Evolutionary conservation across 2,113 vertebrate genomes (phyloP).

Genomic region (Pelvicachromis taeniatus): DNA sequence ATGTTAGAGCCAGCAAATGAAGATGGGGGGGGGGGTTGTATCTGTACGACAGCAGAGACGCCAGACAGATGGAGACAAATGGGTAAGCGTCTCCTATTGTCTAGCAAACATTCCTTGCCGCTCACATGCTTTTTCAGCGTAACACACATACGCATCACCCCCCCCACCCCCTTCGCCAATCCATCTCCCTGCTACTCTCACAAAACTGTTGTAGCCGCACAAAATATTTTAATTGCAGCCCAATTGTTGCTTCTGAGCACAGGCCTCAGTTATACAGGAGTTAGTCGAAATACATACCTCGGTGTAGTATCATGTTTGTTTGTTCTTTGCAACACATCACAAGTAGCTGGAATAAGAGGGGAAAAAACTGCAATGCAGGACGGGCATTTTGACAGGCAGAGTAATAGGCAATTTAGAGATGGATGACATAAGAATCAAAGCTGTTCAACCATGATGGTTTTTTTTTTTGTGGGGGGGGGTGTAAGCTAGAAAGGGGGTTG

Average conservation of each 20-base stretch:
- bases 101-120: neutral
- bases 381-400: conserved; percentile 40
- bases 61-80: conserved; percentile 60
- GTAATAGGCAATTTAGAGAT: conserved; percentile 51
- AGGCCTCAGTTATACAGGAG: neutral
- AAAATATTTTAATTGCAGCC: neutral
- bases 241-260: neutral
- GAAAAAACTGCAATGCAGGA: conserved; percentile 10
- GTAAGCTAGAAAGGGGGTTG: neutral
- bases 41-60: conserved; percentile 10
- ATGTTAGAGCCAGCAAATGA: conserved; percentile 29
- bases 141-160: neutral
- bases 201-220: neutral
- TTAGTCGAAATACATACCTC: neutral
- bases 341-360: neutral
- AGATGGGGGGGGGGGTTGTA: conserved; percentile 32
- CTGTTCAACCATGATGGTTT: conserved; percentile 2
- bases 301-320: neutral
- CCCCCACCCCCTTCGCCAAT: neutral
- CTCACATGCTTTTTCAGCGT: neutral
- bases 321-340: neutral
- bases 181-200: neutral
- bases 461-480: neutral
- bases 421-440: conserved; percentile 39
- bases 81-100: conserved; percentile 28